Evolutionary conservation across 2,113 vertebrate genomes (phyloP), one percentile per base, ranked within the genome.

Genomic region (Mormoops blainvillei): DNA sequence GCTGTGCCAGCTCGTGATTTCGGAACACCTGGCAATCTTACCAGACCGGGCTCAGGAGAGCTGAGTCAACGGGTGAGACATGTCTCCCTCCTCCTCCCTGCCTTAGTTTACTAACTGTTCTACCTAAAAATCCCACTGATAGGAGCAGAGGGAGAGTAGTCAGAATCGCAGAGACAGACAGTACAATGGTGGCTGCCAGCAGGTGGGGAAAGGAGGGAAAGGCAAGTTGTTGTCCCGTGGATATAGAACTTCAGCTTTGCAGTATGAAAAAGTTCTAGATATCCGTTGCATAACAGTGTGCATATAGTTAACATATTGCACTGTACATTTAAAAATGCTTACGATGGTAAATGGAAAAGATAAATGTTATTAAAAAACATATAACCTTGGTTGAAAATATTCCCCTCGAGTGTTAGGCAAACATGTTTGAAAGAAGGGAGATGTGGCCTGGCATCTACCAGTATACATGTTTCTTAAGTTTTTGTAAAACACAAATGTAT

Each of bases 391-490:
- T 16, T 50, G 28, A 86, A 88, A 95, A 68, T 65, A 81, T 28
- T 70, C 5, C 58, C 70, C 15, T 87, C 61, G 74, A 16, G 43
- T 63, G 84, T 95, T 70, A 77, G 68, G 22, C 68, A 96, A 83
- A 78, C 43, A 52, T 38, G 9, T 58, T 19, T 80, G 80, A 16
- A 95, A 58, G 4, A 88, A 93, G 74, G 48, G 33, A 89, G 20
- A 83, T 38, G 28, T 15, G 68, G 52, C 36, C 26, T 31, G 11
- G 5, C 26, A 10, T 76, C 70, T 76, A 36, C 52, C 14, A 81
- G 76, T 65, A 73, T 33, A 31, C 19, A 13, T 73, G 28, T 85
- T 89, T 94, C 87, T 58, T 31, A 93, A 58, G 13, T 7, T 28
- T 74, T 38, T 54, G 31, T 87, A 58, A 54, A 56, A 67, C 14